A percentile compares a stretch with the other conserved stretches of the same genome.
phyloP scores from a whole-genome alignment of 2,113 vertebrate species.

The Gallinago paraguaiae region DNA sequence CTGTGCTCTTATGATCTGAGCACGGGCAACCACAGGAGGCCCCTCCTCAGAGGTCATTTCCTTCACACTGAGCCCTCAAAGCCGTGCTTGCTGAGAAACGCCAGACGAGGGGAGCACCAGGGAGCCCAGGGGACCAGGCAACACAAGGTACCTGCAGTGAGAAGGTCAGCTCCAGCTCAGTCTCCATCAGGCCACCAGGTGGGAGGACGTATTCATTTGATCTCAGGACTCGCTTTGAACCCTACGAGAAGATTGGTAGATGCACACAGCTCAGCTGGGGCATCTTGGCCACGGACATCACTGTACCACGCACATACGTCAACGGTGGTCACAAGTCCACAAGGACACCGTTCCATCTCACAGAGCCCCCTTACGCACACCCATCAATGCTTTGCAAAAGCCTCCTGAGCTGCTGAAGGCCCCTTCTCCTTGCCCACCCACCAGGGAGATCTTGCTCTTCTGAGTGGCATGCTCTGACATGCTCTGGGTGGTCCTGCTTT shows the following conservation, averaged over 20 bases:
- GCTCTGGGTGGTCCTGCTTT: too few relatives aligned
- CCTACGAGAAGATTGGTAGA: slow-evolving; percentile 70
- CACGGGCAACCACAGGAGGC: not conserved
- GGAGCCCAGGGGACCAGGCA: not conserved
- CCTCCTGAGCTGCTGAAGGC: not conserved
- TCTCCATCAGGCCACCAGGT: slow-evolving; percentile 92
- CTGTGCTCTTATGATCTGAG: not conserved
- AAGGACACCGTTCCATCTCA: not conserved
- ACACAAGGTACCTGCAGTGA: slow-evolving; percentile 87
- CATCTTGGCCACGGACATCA: not conserved
- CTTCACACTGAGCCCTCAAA: not conserved
- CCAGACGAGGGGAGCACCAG: not conserved
- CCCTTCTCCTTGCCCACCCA: not conserved
- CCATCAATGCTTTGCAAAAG: not conserved
- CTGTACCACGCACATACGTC: not conserved
- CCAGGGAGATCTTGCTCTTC: not conserved
- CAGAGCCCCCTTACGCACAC: not conserved
- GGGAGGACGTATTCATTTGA: slow-evolving; percentile 97
- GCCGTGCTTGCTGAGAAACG: not conserved
- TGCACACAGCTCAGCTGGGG: not conserved
- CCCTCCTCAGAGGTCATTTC: not conserved
- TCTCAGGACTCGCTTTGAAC: slow-evolving; percentile 92
- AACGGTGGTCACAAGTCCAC: not conserved
- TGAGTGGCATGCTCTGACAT: too few relatives aligned
- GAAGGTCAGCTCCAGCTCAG: slow-evolving; percentile 93